Evolutionary conservation across 2,797 vertebrate genomes (phyloP), one percentile per base, ranked within the genome.

Genomic region (Acipenser oxyrinchus): DNA sequence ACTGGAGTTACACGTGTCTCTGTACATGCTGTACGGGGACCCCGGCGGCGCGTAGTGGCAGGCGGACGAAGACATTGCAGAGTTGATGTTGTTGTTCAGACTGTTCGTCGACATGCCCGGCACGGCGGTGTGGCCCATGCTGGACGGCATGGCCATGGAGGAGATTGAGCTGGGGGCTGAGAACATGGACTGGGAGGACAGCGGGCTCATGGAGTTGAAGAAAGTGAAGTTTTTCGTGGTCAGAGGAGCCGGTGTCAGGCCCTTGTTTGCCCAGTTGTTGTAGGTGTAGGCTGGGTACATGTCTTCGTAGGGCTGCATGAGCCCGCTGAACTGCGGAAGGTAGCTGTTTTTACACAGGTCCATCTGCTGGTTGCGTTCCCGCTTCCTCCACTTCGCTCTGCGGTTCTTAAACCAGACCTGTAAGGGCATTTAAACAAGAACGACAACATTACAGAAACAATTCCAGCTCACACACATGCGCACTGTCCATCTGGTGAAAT

Each of bases 351-450:
- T 99, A 75, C 96, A 99, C 84, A 99, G 83, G 84, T 99, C 96
- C 94, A 98, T 94, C 81, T 99, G 96, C 86, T 98, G 95, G 86
- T 98, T 99, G 62, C 96, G 90, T 80, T 99, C 96, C 62, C 96
- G 88, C 88, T 99, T 99, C 78, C 96, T 88, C 96, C 96, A 99
- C 81, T 99, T 99, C 70, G 96, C 96, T 71, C 96, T 85, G 65
- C 96, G 93, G 84, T 99, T 99, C 80, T 99, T 98, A 84, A 99
- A 98, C 96, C 96, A 99, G 49, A 98, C 96, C 96, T 99, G 77
- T 59, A 70, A 71, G 63, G 23, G 3, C 23, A 37, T 37, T 37
- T 37, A 50, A 65, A 75, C 48, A 74, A 12, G 1, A 53, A 9
- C 4, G n/a, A 64, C 23, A 37, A 37, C 23, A 37, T 37, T 37